Conservation (phyloP, 2,797 vertebrate genomes). For the Tapera naevia region DNA sequence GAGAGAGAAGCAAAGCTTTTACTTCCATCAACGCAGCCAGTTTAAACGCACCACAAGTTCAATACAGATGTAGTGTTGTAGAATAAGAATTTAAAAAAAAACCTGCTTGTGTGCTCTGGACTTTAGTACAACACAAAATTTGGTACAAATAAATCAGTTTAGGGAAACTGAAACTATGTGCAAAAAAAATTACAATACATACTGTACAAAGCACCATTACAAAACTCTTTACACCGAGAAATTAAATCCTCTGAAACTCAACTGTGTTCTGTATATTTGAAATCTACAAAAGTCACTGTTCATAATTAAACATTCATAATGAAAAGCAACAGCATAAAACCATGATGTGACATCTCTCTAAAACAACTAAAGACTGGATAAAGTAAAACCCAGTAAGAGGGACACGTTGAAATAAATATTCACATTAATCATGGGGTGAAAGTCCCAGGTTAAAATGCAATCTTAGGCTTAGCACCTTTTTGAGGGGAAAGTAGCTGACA, state of each 20-base stretch:
- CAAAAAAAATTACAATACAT: constrained; percentile 77
- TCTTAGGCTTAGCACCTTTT: constrained; percentile 73
- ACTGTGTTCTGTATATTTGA: constrained; percentile 64
- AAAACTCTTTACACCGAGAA: constrained; percentile 77
- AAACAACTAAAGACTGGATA: constrained; percentile 63
- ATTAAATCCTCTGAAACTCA: constrained; percentile 73
- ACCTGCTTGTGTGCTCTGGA: constrained; percentile 84
- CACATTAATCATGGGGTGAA: constrained; percentile 78
- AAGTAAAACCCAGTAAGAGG: constrained; percentile 65
- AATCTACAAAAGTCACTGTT: constrained; percentile 73
- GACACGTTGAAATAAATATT: constrained; percentile 78
- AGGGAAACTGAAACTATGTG: constrained; percentile 80
- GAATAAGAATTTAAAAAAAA: constrained; percentile 66
- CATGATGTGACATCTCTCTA: constrained; percentile 58
- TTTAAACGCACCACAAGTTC: constrained; percentile 67
- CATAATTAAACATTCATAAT: constrained; percentile 69
- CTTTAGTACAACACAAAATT: constrained; percentile 70
- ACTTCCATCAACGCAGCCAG: constrained; percentile 62
- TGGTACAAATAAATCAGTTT: constrained; percentile 76
- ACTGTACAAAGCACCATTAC: constrained; percentile 78
- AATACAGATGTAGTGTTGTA: constrained; percentile 77
- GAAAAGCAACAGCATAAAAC: constrained; percentile 71
- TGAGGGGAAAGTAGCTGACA: constrained; percentile 64
- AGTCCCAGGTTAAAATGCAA: constrained; percentile 71
- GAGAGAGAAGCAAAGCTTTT: constrained; percentile 55